Percentiles rank a stretch among this genome's conserved stretches.
phyloP scores from a whole-genome alignment of 2,888 invertebrate species.

The Charanyca ferruginea region DNA sequence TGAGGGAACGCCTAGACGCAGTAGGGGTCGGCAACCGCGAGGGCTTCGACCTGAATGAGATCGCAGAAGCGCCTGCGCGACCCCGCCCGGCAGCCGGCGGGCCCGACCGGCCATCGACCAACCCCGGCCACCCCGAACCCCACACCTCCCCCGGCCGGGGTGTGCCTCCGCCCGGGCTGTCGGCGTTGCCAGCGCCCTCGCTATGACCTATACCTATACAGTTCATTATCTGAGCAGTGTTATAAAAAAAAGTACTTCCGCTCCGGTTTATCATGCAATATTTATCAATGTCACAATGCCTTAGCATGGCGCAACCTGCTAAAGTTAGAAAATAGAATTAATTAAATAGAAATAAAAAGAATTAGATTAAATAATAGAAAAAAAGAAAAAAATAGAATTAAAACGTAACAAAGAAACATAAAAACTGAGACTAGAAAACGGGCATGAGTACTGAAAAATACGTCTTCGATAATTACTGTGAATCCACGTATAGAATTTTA shows the following conservation, averaged over 20 bases:
- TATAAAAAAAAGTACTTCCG: constrained; percentile 32
- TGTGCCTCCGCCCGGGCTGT: constrained; percentile 44
- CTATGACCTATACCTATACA: constrained; percentile 19
- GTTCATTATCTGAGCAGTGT: constrained; percentile 43
- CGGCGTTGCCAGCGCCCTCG: constrained; percentile 47
- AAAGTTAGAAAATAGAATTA: no score
- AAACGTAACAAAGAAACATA: no score
- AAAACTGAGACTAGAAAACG: no score
- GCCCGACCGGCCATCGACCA: constrained; percentile 64
- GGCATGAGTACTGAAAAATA: no score
- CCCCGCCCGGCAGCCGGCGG: constrained; percentile 77
- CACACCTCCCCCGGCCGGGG: constrained; percentile 51
- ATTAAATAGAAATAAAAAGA: no score
- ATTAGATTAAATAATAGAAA: no score
- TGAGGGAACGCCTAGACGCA: constrained; percentile 79
- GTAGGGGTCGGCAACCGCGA: constrained; percentile 88
- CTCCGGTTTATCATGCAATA: constrained; percentile 13
- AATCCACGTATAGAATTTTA: no score
- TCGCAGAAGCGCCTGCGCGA: constrained; percentile 84
- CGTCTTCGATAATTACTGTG: no score
- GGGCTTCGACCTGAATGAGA: constrained; percentile 83
- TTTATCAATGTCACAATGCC: neutral
- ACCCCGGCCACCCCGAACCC: constrained; percentile 65
- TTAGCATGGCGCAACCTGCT: neutral
- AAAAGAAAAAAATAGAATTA: no score